phyloP scores from a whole-genome alignment of 2,113 vertebrate genomes.

The Nyctereutes procyonoides region DNA sequence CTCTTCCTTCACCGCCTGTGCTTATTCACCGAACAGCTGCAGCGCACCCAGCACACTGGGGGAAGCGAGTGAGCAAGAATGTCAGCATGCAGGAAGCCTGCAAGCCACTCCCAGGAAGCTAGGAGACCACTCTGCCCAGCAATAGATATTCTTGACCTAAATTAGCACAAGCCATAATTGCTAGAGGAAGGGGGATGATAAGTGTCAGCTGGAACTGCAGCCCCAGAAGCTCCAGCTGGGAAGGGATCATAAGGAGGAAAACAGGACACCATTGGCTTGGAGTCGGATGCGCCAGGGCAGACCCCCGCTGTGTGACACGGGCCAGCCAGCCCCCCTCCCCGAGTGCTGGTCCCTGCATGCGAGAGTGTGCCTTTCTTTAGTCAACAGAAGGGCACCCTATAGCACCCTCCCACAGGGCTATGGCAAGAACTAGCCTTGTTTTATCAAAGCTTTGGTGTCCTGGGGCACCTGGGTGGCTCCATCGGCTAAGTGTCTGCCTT shows the following conservation, averaged over 20 bases:
- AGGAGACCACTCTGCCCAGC: neutral
- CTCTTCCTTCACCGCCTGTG: neutral
- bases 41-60: fast-evolving
- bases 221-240: neutral
- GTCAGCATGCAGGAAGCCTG: neutral
- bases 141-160: neutral
- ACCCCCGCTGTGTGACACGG: neutral
- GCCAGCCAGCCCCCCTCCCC: neutral
- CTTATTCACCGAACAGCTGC: neutral
- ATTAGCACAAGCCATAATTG: neutral
- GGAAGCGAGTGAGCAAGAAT: neutral
- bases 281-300: neutral
- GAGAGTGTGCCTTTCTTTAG: neutral
- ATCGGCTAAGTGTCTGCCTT: no score
- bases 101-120: neutral
- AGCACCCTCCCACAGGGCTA: neutral
- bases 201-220: conserved; percentile 17
- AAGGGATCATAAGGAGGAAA: neutral
- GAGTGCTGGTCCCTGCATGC: neutral
- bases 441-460: neutral
- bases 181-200: neutral
- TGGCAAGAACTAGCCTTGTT: neutral
- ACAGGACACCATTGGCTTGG: neutral
- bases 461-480: no score
- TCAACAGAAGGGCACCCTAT: neutral